These are phyloP conservation scores for Enoplosus armatus DNA, from an alignment of 2,797 vertebrate genomes.

Conservation along the genomic window DNA sequence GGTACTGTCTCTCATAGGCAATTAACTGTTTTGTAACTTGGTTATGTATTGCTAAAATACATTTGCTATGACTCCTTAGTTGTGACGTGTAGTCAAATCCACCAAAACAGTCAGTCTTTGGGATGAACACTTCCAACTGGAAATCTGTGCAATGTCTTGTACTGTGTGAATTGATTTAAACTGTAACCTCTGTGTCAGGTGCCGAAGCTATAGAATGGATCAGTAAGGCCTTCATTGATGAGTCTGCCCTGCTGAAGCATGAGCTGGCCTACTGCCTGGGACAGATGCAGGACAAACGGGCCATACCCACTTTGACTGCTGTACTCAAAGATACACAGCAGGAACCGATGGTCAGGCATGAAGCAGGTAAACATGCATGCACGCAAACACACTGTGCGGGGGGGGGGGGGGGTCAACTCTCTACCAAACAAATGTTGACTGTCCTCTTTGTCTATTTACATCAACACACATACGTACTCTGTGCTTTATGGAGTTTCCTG, in stretches of 20 bases:
- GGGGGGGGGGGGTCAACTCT: background rate
- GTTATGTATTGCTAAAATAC: background rate
- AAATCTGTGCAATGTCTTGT: background rate
- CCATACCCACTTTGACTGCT: slow-evolving; percentile 85
- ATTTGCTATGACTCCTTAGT: background rate
- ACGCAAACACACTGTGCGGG: background rate
- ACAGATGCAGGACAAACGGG: slow-evolving; percentile 91
- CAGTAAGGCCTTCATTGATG: slow-evolving; percentile 88
- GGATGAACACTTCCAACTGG: background rate
- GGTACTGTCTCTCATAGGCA: background rate
- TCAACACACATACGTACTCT: background rate
- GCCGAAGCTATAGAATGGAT: slow-evolving; percentile 90
- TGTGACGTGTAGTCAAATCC: background rate
- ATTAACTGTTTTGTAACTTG: background rate
- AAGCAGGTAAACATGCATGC: slow-evolving; percentile 88
- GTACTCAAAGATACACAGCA: slow-evolving; percentile 89
- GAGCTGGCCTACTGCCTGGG: slow-evolving; percentile 97
- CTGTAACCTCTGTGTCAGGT: slow-evolving; percentile 65
- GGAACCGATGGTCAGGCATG: slow-evolving; percentile 96
- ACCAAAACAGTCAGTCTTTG: background rate
- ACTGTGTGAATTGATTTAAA: background rate
- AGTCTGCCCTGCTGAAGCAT: slow-evolving; percentile 93
- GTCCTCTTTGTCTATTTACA: background rate
- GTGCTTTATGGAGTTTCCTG: too few species aligned
- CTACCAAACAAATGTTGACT: background rate